Evolutionary conservation across 2,888 invertebrate species (phyloP), one percentile per base, ranked within the genome.

Genomic region (Apeira syringaria): DNA sequence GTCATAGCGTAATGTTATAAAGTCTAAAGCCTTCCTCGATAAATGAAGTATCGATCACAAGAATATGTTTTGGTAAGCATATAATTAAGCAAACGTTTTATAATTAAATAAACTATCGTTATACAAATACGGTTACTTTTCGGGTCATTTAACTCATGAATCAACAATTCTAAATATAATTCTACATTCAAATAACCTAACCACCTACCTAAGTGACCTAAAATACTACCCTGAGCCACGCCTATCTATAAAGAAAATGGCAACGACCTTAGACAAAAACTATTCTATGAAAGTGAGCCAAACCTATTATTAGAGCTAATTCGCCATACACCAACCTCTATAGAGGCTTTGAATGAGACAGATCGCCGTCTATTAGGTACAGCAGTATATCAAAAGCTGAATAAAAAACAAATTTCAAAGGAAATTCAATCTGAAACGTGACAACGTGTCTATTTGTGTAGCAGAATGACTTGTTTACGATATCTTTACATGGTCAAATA

Each of bases 241-340:
- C 51, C 45, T 43, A 38, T 27, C 33, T 25, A 47, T 47, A 50
- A 41, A 37, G 53, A 52, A 59, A 62, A 61, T 61, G 68, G 62
- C 69, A 63, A 54, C 63, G 70, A 73, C 68, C 68, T 50, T 48
- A 34, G 51, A 65, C 63, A 76, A 73, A 77, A 74, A 71, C 59
- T 66, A 58, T 59, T 64, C 46, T 41, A 59, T 56, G 33, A 49
- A 59, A 36, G 50, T 42, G 28, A 45, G 30, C 41, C 29, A 32
- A 38, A 46, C 40, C 53, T 47, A 64, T 62, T 66, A 68, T 67
- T 57, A 58, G 35, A 42, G 58, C 45, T 58, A 73, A 72, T 69
- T 71, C 59, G 56, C 65, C 40, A 64, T 62, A 66, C 56, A 15
- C 31, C 28, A 36, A 33, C 22, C 33, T 40, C 34, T 25, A 38